A percentile compares a stretch with the other conserved stretches of the same genome.
Evolutionary conservation across 2,113 vertebrate genomes (phyloP).

Genomic region (Gnathonemus echidnorhynchus): DNA sequence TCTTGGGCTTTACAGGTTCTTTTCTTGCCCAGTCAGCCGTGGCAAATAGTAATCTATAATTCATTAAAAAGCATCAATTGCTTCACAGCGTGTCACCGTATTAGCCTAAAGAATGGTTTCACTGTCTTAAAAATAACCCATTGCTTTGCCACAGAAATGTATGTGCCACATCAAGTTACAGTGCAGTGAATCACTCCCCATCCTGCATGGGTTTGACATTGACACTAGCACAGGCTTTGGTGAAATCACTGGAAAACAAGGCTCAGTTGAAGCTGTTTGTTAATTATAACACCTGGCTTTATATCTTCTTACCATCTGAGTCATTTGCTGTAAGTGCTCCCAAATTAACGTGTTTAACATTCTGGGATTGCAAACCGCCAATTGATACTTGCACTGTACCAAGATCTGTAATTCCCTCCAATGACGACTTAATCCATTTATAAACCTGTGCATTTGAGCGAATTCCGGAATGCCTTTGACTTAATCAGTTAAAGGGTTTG

Average conservation of each 20-base stretch:
- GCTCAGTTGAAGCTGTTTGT: constrained; percentile 28
- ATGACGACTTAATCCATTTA: constrained; percentile 2
- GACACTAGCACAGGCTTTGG: constrained; percentile 22
- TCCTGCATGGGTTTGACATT: constrained; percentile 43
- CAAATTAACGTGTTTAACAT: constrained; percentile 8
- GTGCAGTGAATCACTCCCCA: constrained; percentile 53
- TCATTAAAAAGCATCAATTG: neutral
- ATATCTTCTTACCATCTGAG: neutral
- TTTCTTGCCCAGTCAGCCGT: constrained; percentile 40
- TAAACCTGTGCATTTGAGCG: neutral
- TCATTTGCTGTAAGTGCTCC: neutral
- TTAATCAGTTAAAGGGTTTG: neutral
- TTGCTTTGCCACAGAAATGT: constrained; percentile 20
- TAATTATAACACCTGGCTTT: constrained; percentile 3
- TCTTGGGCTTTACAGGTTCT: constrained; percentile 37
- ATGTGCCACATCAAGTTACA: constrained; percentile 46
- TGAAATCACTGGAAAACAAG: constrained; percentile 32
- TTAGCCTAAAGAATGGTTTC: neutral
- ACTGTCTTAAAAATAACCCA: constrained; percentile 11
- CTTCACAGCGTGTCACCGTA: constrained; percentile 7
- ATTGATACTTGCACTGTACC: neutral
- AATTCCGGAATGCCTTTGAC: neutral
- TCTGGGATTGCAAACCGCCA: neutral
- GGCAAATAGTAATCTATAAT: constrained; percentile 31
- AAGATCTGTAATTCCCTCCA: neutral